A percentile compares a stretch with the other conserved stretches of the same genome.
These are phyloP conservation scores for Bubo bubo DNA, from an alignment of 2,113 vertebrate genomes.

Conservation along the genomic window DNA sequence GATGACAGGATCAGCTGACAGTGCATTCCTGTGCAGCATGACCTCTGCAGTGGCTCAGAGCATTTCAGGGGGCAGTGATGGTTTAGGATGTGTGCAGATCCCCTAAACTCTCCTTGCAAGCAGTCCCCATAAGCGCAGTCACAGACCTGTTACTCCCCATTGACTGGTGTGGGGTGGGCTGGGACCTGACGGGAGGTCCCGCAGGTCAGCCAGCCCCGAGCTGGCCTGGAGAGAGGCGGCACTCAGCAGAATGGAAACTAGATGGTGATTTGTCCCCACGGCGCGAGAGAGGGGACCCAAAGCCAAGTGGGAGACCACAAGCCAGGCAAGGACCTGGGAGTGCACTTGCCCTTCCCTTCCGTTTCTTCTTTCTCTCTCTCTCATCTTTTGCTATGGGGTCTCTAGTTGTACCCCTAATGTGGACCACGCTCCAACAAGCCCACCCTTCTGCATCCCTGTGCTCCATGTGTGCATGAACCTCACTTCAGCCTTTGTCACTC, in stretches of 20 bases:
- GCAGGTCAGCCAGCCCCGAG: rapidly evolving
- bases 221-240: not conserved
- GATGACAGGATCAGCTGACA: not conserved
- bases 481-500: not conserved
- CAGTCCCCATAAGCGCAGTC: rapidly evolving
- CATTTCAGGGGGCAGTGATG: rapidly evolving
- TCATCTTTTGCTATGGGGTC: not conserved
- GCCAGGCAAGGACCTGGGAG: not conserved
- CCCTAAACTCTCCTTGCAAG: not conserved
- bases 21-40: not conserved
- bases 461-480: not conserved
- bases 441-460: not conserved
- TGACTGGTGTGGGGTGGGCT: rapidly evolving
- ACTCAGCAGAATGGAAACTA: not conserved
- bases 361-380: not conserved
- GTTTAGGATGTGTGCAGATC: not conserved
- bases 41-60: not conserved
- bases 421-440: not conserved
- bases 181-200: not conserved
- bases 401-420: not conserved
- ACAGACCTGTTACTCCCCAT: not conserved
- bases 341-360: not conserved
- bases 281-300: not conserved
- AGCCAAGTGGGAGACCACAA: not conserved
- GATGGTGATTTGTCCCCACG: not conserved